Evolutionary conservation across 2,888 invertebrate genomes (phyloP).

Genomic region (Acanthosepion esculentum): DNA sequence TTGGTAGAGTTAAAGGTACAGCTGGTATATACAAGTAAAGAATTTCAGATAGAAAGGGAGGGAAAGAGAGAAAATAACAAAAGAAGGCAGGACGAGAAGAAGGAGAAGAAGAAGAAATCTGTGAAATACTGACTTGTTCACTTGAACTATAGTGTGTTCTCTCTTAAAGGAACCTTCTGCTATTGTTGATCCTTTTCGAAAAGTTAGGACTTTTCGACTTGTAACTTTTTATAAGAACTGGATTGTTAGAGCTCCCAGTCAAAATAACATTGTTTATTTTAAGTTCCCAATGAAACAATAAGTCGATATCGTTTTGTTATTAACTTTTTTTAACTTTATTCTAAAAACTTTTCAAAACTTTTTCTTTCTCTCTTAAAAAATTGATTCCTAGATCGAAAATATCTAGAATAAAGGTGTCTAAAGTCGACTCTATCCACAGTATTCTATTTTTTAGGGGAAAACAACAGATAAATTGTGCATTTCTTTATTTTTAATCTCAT

Average conservation of each 20-base stretch:
- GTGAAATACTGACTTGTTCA: not conserved
- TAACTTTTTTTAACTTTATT: no score
- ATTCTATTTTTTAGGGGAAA: no score
- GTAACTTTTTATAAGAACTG: not conserved
- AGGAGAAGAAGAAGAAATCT: not conserved
- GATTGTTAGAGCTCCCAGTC: not conserved
- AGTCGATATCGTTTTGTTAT: no score
- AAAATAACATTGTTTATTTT: no score
- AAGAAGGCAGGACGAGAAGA: not conserved
- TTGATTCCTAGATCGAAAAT: no score
- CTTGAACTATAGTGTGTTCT: not conserved
- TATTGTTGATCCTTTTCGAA: not conserved
- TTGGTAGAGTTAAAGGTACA: slow-evolving; percentile 18
- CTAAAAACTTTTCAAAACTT: no score
- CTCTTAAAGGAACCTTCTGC: not conserved
- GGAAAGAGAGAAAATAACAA: not conserved
- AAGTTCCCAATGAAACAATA: no score
- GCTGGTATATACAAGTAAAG: not conserved
- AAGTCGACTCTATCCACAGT: no score
- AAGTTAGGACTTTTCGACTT: not conserved
- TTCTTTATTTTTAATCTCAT: no score
- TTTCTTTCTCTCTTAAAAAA: no score
- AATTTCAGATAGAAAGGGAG: not conserved
- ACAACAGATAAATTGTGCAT: no score
- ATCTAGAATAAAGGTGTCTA: no score